phyloP scores from a whole-genome alignment of 1,140 invertebrate species.

The Bombyx mori region ASM3026992v2 NC_085112.1:9907501-9908000 shows the following conservation, averaged over 20 bases:
- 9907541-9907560: neutral
- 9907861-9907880: too few relatives aligned
- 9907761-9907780: constrained; percentile 20
- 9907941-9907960: too few relatives aligned
- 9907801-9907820: constrained; percentile 2
- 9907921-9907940: too few relatives aligned
- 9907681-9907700: constrained; percentile 25
- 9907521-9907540: neutral
- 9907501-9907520: too few relatives aligned
- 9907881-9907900: too few relatives aligned
- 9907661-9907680: constrained; percentile 45
- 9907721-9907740: constrained; percentile 35
- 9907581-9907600: neutral
- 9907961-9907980: too few relatives aligned
- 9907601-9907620: constrained; percentile 39
- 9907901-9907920: too few relatives aligned
- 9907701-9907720: constrained; percentile 43
- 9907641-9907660: constrained; percentile 36
- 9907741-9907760: constrained; percentile 35
- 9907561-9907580: neutral
- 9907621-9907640: constrained; percentile 32
- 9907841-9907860: too few relatives aligned
- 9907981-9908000: too few relatives aligned
- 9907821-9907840: too few relatives aligned
- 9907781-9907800: constrained; percentile 16